Evolutionary conservation across 2,888 invertebrate genomes (phyloP).

Genomic region (Callinectes sapidus): DNA sequence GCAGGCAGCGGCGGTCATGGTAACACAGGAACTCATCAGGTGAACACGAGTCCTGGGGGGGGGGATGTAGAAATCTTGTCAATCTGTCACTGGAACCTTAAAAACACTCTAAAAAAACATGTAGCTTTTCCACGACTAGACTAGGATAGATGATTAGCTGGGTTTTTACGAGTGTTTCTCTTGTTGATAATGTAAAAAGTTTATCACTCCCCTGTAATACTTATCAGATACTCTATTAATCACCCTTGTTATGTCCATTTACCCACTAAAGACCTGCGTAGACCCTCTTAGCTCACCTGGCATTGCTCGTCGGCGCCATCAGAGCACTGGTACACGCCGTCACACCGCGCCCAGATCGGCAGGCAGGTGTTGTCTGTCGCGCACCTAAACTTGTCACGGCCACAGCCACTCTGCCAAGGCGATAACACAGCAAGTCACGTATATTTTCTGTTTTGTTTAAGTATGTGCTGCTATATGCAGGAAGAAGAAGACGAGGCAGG

Average conservation of each 20-base stretch:
- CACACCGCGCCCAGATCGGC: background rate
- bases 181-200: background rate
- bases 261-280: too few relatives aligned
- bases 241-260: too few relatives aligned
- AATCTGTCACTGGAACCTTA: background rate
- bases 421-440: background rate
- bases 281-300: background rate
- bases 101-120: background rate
- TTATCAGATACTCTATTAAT: too few relatives aligned
- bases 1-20: background rate
- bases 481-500: too few relatives aligned
- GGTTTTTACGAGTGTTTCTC: too few relatives aligned
- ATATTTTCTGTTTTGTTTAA: too few relatives aligned
- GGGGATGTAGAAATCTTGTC: background rate
- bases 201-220: too few relatives aligned
- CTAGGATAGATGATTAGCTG: too few relatives aligned
- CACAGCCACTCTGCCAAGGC: background rate
- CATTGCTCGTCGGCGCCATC: background rate
- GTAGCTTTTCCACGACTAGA: too few relatives aligned
- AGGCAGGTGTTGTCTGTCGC: background rate
- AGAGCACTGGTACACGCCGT: background rate
- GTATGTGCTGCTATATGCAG: too few relatives aligned
- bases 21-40: background rate
- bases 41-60: background rate
- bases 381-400: background rate